Percentiles rank a stretch among this genome's conserved stretches.
Evolutionary conservation across 2,888 invertebrate genomes (phyloP).

Genomic region (Tipula helvola): DNA sequence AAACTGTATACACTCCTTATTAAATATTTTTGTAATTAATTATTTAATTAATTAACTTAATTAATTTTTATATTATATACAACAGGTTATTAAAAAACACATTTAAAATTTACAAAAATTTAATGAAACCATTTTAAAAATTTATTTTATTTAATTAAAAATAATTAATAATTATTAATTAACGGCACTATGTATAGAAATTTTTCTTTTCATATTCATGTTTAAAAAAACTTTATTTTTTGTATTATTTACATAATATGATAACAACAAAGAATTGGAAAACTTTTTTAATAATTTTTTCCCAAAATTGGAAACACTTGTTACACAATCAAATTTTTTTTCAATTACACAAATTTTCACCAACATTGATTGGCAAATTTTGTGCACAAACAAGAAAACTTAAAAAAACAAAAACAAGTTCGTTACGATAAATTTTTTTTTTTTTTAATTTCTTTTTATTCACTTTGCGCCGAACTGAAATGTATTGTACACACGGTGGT

Average conservation of each 20-base stretch:
- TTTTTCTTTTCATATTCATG: background rate
- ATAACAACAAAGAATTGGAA: background rate
- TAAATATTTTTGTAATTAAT: background rate
- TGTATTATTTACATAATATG: background rate
- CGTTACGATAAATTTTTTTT: background rate
- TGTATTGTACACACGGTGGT: background rate
- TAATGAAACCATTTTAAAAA: background rate
- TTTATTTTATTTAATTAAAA: background rate
- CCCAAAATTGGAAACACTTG: background rate
- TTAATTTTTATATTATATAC: background rate
- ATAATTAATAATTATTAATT: background rate
- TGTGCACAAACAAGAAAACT: background rate
- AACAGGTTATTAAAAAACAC: slow-evolving; percentile 4
- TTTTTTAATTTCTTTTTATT: background rate
- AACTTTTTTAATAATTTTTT: background rate
- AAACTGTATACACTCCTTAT: background rate
- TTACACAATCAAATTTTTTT: background rate
- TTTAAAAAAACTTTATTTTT: background rate
- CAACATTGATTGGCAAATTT: background rate
- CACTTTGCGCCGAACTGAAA: background rate
- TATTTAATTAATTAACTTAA: background rate
- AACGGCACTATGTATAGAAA: background rate
- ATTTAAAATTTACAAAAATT: background rate
- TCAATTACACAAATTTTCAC: background rate
- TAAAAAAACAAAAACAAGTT: background rate